Conservation (phyloP, 2,888 invertebrate species). For the Aleiodes testaceus region DNA sequence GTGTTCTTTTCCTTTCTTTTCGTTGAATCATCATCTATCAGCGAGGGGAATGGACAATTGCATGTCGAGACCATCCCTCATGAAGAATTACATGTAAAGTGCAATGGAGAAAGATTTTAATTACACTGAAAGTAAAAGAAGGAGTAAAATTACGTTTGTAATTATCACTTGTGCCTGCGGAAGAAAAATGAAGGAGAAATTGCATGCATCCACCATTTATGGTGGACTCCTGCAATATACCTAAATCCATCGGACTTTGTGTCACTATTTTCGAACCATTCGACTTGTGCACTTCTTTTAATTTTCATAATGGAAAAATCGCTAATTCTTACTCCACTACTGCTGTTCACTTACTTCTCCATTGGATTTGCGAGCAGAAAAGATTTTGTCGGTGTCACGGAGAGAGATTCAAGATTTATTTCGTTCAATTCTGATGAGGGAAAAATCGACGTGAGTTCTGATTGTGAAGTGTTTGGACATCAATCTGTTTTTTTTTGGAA, state of each 20-base stretch:
- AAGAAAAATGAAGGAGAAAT: conserved; percentile 36
- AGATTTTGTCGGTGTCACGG: conserved; percentile 1
- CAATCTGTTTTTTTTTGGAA: not conserved
- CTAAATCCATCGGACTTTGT: conserved; percentile 25
- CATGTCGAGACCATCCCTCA: not conserved
- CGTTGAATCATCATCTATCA: not conserved
- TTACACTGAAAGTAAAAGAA: not conserved
- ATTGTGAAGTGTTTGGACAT: not conserved
- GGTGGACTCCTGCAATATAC: conserved; percentile 30
- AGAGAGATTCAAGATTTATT: conserved; percentile 72
- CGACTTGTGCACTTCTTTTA: not conserved
- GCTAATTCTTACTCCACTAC: conserved; percentile 17
- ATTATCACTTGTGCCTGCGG: conserved; percentile 41
- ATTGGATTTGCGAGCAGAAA: conserved; percentile 9
- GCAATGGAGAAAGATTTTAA: conserved; percentile 7
- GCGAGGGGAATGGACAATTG: not conserved
- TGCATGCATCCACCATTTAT: not conserved
- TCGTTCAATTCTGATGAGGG: conserved; percentile 76
- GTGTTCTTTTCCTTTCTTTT: conserved; percentile 4
- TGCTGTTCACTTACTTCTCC: conserved; percentile 39
- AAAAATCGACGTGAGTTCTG: conserved; percentile 75
- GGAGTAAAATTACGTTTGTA: conserved; percentile 2
- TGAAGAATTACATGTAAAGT: not conserved
- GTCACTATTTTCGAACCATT: conserved; percentile 11
- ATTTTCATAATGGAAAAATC: conserved; percentile 36